phyloP scores from a whole-genome alignment of 2,888 invertebrate species.

The Acleris cristana region DNA sequence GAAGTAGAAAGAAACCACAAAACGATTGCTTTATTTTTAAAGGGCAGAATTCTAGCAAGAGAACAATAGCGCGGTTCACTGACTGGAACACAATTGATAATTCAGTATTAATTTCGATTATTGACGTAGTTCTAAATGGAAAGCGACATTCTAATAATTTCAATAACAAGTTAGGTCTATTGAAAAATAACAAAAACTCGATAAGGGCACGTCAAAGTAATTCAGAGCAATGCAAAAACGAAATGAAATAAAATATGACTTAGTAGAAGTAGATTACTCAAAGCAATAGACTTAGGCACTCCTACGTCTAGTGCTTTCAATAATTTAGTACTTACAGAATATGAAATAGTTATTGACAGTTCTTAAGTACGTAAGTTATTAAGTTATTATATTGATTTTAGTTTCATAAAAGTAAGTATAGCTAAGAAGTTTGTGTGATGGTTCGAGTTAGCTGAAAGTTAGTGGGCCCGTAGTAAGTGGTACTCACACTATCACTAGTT shows the following conservation, averaged over 20 bases:
- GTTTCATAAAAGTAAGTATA: too few species aligned
- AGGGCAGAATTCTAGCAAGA: not conserved
- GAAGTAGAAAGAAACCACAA: not conserved
- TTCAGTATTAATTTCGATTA: conserved; percentile 22
- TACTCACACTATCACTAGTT: too few species aligned
- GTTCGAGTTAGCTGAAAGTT: too few species aligned
- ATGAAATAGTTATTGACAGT: too few species aligned
- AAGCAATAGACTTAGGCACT: not conserved
- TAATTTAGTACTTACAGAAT: too few species aligned
- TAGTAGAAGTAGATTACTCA: not conserved
- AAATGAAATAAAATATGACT: not conserved
- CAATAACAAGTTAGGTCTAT: conserved; percentile 6
- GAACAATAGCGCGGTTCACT: not conserved
- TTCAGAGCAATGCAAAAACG: not conserved
- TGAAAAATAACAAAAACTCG: conserved; percentile 6
- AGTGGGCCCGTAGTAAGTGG: too few species aligned
- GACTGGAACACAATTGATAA: conserved; percentile 8
- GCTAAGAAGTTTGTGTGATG: too few species aligned
- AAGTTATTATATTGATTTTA: too few species aligned
- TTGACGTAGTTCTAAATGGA: conserved; percentile 3
- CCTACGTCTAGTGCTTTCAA: not conserved
- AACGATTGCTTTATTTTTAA: not conserved
- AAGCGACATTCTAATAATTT: conserved; percentile 3
- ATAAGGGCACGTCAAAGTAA: not conserved
- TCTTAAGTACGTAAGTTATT: too few species aligned